Evolutionary conservation across 2,113 vertebrate species (phyloP).

Genomic region (Ariopsis seemanni): DNA sequence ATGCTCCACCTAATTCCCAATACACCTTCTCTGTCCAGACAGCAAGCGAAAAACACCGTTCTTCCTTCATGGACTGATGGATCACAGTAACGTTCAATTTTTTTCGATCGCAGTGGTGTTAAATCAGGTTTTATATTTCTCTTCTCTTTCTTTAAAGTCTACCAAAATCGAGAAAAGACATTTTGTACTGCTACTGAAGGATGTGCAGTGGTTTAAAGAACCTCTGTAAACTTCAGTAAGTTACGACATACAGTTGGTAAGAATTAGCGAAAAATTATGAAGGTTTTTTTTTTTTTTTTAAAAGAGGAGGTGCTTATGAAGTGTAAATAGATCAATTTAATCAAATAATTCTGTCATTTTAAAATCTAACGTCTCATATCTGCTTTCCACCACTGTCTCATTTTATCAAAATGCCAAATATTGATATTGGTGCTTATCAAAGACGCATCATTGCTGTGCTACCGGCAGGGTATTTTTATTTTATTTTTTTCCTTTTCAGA

Average conservation of each 20-base stretch:
- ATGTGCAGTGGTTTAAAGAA: neutral
- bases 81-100: neutral
- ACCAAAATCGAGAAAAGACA: neutral
- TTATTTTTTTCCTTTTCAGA: neutral
- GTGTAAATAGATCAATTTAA: neutral
- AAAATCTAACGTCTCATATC: neutral
- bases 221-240: neutral
- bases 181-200: neutral
- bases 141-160: neutral
- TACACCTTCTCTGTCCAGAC: neutral
- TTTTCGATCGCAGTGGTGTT: neutral
- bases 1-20: neutral
- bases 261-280: neutral
- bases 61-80: neutral
- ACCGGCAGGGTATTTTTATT: neutral
- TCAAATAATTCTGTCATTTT: neutral
- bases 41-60: neutral
- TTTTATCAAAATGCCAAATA: constrained; percentile 32
- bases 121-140: neutral
- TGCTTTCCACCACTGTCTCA: constrained; percentile 4
- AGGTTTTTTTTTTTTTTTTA: neutral
- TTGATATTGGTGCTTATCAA: constrained; percentile 23
- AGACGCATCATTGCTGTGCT: neutral
- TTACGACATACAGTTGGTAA: neutral
- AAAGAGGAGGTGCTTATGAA: neutral